Percentiles rank a stretch among this genome's conserved stretches.
Evolutionary conservation across 2,113 vertebrate species (phyloP).

Genomic region (Tragelaphus scriptus): DNA sequence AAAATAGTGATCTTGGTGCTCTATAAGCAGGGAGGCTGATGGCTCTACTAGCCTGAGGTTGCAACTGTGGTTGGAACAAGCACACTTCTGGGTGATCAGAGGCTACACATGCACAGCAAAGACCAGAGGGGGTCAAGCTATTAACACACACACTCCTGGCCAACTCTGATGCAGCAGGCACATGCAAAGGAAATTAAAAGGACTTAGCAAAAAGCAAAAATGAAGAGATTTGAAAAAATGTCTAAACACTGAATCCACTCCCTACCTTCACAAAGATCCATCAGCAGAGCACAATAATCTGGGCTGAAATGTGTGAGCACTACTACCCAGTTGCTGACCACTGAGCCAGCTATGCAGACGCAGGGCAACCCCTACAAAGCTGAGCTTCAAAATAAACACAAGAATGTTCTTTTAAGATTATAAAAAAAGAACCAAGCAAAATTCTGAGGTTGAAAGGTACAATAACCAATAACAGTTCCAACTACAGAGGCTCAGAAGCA

Average conservation of each 20-base stretch:
- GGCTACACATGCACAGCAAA: neutral
- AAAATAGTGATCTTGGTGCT: neutral
- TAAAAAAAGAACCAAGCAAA: neutral
- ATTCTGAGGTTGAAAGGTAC: neutral
- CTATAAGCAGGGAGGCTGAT: neutral
- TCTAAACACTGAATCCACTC: neutral
- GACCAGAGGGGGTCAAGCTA: neutral
- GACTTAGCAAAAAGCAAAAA: neutral
- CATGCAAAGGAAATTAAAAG: neutral
- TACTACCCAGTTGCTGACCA: neutral
- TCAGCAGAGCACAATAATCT: neutral
- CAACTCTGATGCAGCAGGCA: neutral
- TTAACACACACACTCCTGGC: neutral
- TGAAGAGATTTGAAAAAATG: neutral
- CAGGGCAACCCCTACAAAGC: neutral
- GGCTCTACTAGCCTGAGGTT: neutral
- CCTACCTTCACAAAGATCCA: neutral
- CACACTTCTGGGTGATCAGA: neutral
- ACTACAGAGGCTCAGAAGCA: neutral
- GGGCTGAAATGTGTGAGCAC: neutral
- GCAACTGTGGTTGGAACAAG: neutral
- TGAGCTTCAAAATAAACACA: neutral
- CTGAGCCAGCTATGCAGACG: neutral
- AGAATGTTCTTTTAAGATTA: neutral
- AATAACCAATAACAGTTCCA: neutral